Evolutionary conservation across 2,113 vertebrate species (phyloP), one percentile per base, ranked within the genome.

Genomic region (Numenius arquata): DNA sequence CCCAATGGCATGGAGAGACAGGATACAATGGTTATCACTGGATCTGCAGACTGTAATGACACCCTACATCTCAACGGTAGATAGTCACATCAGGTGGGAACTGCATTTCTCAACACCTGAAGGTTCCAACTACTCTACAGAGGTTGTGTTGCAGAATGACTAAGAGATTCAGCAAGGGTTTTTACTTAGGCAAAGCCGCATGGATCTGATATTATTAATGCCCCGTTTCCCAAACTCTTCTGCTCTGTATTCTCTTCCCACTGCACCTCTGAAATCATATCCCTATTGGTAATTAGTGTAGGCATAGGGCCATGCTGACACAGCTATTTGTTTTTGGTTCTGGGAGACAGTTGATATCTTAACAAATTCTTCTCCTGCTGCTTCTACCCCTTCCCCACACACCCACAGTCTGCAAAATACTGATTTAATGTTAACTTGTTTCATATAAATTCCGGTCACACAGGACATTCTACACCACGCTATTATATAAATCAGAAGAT

Each of bases 401-500:
- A 65, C n/a, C 5, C 9, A 43, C 20, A 38, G 6, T 16, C 36
- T 85, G 53, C 11, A 85, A 94, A 88, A 77, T 20, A 84, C 55
- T 21, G 63, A 82, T 75, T 85, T 78, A 85, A 48, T 27, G 20
- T 73, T 94, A 85, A 63, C 67, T 74, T 38, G 41, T 66, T 91
- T 88, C 55, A 30, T 36, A 82, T 43, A 80, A 86, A 91, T 91
- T 93, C 85, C 56, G 38, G 53, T 92, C 72, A 73, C 67, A 88
- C 9, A 77, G 74, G 68, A 63, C 6, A 16, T 73, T 66, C 62
- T 63, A 82, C 7, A 65, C 6, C 26, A 83, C 6, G 2, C 26
- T 85, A 89, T 88, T 85, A 77, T 50, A 66, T 43, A 88, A 80
- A 95, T 80, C 65, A 80, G 79, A 83, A 92, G 50, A 65, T 48